phyloP scores from a whole-genome alignment of 2,113 vertebrate genomes.

The Peromyscus polionotus region DNA sequence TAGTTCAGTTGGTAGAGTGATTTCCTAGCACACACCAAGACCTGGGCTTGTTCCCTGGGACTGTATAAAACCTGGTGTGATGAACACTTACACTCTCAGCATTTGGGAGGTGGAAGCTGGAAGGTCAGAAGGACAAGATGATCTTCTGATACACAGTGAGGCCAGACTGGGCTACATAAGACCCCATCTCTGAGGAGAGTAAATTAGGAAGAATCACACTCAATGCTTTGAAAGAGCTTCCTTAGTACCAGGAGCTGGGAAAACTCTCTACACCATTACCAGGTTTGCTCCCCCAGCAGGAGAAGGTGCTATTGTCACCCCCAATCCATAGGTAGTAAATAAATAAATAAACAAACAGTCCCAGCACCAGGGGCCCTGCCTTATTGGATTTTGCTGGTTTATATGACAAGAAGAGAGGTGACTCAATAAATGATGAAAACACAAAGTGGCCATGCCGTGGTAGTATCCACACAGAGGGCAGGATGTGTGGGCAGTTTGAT shows the following conservation, averaged over 20 bases:
- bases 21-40: not conserved
- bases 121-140: not conserved
- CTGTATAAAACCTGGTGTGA: not conserved
- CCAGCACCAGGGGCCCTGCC: not conserved
- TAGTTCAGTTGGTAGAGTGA: not conserved
- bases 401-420: not conserved
- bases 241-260: not conserved
- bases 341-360: not conserved
- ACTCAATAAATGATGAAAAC: not conserved
- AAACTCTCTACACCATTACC: not conserved
- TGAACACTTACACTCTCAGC: not conserved
- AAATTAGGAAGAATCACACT: not conserved
- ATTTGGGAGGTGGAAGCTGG: not conserved
- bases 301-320: not conserved
- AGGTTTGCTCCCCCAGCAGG: not conserved
- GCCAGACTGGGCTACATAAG: not conserved
- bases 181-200: not conserved
- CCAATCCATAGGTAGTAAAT: not conserved
- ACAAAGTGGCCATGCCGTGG: fast-evolving
- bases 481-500: not conserved
- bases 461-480: not conserved
- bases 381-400: not conserved
- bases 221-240: not conserved
- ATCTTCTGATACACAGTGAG: not conserved
- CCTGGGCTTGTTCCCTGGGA: not conserved